These are phyloP conservation scores for Chymomyza procnemis DNA, from an alignment of 2,888 invertebrate species.

Conservation along the genomic window DNA sequence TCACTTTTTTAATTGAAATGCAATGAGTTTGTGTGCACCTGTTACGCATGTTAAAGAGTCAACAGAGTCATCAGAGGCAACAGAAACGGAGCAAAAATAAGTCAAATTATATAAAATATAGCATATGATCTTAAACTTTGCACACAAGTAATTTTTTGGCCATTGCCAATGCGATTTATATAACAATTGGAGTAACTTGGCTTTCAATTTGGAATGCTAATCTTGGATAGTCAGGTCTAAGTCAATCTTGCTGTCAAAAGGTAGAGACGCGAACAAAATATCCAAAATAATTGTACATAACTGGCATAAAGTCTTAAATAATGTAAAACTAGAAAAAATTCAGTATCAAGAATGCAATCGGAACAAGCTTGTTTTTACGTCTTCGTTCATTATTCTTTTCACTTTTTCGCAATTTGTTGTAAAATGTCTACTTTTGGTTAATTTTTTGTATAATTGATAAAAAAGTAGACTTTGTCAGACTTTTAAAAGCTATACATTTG, in stretches of 20 bases:
- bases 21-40: constrained; percentile 52
- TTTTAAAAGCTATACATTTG: too few relatives aligned
- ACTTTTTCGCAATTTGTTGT: too few relatives aligned
- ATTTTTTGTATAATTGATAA: too few relatives aligned
- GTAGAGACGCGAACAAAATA: background rate
- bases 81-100: background rate
- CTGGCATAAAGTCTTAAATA: background rate
- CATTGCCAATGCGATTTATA: background rate
- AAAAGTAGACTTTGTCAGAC: too few relatives aligned
- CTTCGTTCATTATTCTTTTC: too few relatives aligned
- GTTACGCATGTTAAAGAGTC: constrained; percentile 52
- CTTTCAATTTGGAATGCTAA: background rate
- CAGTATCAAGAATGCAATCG: too few relatives aligned
- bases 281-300: background rate
- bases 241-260: background rate
- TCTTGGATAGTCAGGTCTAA: background rate
- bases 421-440: too few relatives aligned
- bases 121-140: background rate
- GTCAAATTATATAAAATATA: background rate
- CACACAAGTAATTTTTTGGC: background rate
- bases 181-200: background rate
- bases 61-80: background rate
- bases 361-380: too few relatives aligned
- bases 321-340: too few relatives aligned
- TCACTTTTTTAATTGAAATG: constrained; percentile 53